phyloP scores from a whole-genome alignment of 2,797 vertebrate species.

The Sebastes minor region DNA sequence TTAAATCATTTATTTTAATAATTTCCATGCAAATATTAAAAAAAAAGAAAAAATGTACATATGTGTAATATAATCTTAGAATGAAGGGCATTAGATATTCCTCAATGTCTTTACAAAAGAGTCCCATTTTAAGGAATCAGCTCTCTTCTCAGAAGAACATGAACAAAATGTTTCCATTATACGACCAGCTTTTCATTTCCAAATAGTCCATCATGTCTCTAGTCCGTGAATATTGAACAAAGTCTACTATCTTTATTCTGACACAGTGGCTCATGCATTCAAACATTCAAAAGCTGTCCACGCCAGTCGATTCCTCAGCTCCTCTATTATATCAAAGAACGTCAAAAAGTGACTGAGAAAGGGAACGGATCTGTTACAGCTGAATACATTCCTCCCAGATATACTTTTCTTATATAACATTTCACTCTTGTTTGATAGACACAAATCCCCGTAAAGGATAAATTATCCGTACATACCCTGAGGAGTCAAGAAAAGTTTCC shows the following conservation, averaged over 20 bases:
- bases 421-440: slow-evolving; percentile 76
- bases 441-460: slow-evolving; percentile 76
- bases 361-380: slow-evolving; percentile 73
- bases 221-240: slow-evolving; percentile 58
- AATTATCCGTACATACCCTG: slow-evolving; percentile 69
- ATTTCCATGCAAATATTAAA: background rate
- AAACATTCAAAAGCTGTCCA: slow-evolving; percentile 66
- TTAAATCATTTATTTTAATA: background rate
- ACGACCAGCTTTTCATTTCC: slow-evolving; percentile 35
- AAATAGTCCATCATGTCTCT: slow-evolving; percentile 56
- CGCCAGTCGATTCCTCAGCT: slow-evolving; percentile 65
- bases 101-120: slow-evolving; percentile 9
- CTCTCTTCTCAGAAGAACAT: slow-evolving; percentile 1
- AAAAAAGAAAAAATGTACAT: background rate
- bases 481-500: slow-evolving; percentile 67
- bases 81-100: slow-evolving; percentile 6
- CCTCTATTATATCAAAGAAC: slow-evolving; percentile 66
- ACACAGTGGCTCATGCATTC: slow-evolving; percentile 52
- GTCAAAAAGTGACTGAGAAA: slow-evolving; percentile 66
- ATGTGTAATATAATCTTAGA: background rate
- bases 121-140: background rate
- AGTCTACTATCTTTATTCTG: slow-evolving; percentile 54
- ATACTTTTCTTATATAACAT: slow-evolving; percentile 79
- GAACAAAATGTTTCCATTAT: background rate
- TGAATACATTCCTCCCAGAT: slow-evolving; percentile 69